Evolutionary conservation across 2,888 invertebrate species (phyloP).

Genomic region (Folsomia candida): DNA sequence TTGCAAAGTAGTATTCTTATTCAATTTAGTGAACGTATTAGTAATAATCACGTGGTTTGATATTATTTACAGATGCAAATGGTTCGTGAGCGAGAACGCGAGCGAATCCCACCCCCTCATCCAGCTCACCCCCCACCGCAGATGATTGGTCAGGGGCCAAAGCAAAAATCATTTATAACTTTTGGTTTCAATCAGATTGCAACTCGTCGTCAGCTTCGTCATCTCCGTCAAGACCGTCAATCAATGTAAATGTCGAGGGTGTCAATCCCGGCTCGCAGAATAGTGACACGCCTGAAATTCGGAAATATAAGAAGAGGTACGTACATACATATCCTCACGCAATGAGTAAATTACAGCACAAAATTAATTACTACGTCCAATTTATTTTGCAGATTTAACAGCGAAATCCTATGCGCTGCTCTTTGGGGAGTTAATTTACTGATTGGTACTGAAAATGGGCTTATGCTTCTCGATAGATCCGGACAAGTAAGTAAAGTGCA

Average conservation of each 20-base stretch:
- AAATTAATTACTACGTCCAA: constrained; percentile 51
- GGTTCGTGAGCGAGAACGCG: constrained; percentile 59
- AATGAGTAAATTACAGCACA: background rate
- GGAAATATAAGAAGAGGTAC: constrained; percentile 93
- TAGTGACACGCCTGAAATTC: constrained; percentile 89
- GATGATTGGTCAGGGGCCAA: constrained; percentile 54
- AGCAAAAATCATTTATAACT: constrained; percentile 96
- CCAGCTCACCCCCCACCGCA: constrained; percentile 39
- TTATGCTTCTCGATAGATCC: constrained; percentile 96
- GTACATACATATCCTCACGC: background rate
- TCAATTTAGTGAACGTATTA: no score
- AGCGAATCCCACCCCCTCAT: constrained; percentile 39
- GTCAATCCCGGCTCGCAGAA: constrained; percentile 43
- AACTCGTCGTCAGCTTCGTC: constrained; percentile 48
- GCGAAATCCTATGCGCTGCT: constrained; percentile 98
- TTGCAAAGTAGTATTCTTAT: no score
- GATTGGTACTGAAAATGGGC: constrained; percentile 97
- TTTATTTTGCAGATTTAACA: constrained; percentile 68
- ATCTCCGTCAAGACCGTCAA: constrained; percentile 50
- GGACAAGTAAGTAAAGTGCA: no score
- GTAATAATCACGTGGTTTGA: no score
- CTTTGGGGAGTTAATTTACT: constrained; percentile 98
- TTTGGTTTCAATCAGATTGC: constrained; percentile 77
- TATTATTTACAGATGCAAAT: constrained; percentile 39
- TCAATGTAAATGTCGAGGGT: constrained; percentile 50